A percentile compares a stretch with the other conserved stretches of the same genome.
phyloP scores from a whole-genome alignment of 2,113 vertebrate species.

The Lepus europaeus region DNA sequence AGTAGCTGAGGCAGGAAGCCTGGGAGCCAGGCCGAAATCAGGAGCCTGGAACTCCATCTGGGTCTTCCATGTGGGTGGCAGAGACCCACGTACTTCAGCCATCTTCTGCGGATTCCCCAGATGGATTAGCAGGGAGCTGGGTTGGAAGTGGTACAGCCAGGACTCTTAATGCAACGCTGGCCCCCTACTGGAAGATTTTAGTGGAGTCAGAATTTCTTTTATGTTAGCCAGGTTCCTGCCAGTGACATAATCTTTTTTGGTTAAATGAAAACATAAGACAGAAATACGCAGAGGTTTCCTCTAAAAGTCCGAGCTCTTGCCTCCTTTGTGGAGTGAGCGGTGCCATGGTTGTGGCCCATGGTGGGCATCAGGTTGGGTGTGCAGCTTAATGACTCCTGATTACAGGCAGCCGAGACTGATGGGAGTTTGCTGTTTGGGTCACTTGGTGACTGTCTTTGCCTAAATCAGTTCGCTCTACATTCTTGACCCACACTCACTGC shows the following conservation, averaged over 20 bases:
- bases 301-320: background rate
- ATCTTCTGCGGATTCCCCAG: too few relatives aligned
- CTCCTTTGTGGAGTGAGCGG: background rate
- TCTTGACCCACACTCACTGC: background rate
- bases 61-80: too few relatives aligned
- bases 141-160: too few relatives aligned
- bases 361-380: too few relatives aligned
- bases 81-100: too few relatives aligned
- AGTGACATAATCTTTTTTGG: background rate
- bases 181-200: background rate
- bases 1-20: too few relatives aligned
- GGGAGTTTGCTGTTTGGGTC: background rate
- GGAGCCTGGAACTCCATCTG: too few relatives aligned
- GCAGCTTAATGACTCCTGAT: background rate
- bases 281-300: slow-evolving; percentile 3
- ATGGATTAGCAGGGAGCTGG: too few relatives aligned
- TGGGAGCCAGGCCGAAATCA: too few relatives aligned
- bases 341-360: background rate
- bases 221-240: background rate
- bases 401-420: background rate
- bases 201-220: background rate
- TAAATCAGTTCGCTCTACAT: background rate
- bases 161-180: too few relatives aligned
- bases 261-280: slow-evolving; percentile 2
- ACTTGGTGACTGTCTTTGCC: background rate